Base-by-base conservation (phyloP, 1,140 invertebrate genomes). In the Apis cerana region DNA sequence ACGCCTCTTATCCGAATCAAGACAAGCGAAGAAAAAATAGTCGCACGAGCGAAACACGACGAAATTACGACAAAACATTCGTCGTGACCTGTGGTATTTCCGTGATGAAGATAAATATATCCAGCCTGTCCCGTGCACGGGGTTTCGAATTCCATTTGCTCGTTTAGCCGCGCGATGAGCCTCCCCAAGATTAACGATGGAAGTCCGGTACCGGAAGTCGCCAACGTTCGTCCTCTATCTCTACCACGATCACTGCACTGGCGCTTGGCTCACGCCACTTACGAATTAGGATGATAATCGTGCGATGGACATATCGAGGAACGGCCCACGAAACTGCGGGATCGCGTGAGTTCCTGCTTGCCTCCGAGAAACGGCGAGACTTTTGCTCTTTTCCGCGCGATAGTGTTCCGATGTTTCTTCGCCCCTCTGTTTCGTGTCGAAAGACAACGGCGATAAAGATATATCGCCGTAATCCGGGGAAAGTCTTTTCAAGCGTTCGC, bases 271-370 rank as follows among this genome's bases (percentile, higher is more conserved):
- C 87, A 88, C 87, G 86, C 86, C 71, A 88, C 64, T 59, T 58
- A 75, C 83, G 86, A 83, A 88, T 88, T 88, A 88, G 86, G 86
- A 77, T 80, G 76, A 85, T 82, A 88, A 88, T 88, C 83, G 69
- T 54, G 59, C 68, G 50, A 23, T 33, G 23, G 23, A 2, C 27
- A 43, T 43, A 8, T 21, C 54, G 17, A 9, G 27, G 62, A 56
- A 12, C 61, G 58, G 33, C 33, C 70, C 56, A n/a, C 61, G 62
- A 74, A 88, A 88, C 82, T 88, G 59, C 78, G 3, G 13, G 61
- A 88, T 88, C 86, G 85, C 87, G 85, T 87, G 87, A 77, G 79
- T 70, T 68, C 70, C 43, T 52, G 59, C 65, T 84, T 56, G 62
- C 58, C 68, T 69, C 62, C 61, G 61, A 17, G 76, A 33, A 80